A percentile compares a stretch with the other conserved stretches of the same genome.
Evolutionary conservation across 2,113 vertebrate genomes (phyloP).

Genomic region (Saccopteryx leptura): DNA sequence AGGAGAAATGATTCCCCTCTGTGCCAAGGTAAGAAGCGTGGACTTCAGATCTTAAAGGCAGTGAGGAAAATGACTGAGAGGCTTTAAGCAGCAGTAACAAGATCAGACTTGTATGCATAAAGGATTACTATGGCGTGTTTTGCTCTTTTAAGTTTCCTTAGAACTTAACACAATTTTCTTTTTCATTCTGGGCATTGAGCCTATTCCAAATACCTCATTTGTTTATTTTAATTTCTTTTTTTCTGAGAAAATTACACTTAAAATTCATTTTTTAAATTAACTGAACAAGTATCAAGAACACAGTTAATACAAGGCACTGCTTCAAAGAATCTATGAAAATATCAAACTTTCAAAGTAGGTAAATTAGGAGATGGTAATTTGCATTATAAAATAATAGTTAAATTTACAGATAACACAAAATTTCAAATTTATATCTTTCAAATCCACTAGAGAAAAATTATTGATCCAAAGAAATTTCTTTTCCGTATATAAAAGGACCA

Average conservation of each 20-base stretch:
- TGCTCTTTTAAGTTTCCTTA: background rate
- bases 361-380: constrained; percentile 27
- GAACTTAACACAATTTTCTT: background rate
- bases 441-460: background rate
- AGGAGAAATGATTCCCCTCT: background rate
- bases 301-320: background rate
- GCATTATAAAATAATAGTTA: background rate
- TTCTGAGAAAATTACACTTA: background rate
- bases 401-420: constrained; percentile 32
- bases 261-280: constrained; percentile 43
- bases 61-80: background rate
- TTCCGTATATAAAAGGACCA: background rate
- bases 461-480: constrained; percentile 13
- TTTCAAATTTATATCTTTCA: constrained; percentile 35
- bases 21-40: background rate
- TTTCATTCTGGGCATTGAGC: background rate
- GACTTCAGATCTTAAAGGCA: background rate
- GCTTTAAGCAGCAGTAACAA: background rate
- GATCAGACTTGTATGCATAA: background rate
- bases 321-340: constrained; percentile 55
- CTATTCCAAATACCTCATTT: background rate
- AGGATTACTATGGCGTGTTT: background rate
- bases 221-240: background rate
- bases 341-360: background rate
- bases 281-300: constrained; percentile 5